phyloP scores from a whole-genome alignment of 2,113 vertebrate species.

The Eulemur macaco region DNA sequence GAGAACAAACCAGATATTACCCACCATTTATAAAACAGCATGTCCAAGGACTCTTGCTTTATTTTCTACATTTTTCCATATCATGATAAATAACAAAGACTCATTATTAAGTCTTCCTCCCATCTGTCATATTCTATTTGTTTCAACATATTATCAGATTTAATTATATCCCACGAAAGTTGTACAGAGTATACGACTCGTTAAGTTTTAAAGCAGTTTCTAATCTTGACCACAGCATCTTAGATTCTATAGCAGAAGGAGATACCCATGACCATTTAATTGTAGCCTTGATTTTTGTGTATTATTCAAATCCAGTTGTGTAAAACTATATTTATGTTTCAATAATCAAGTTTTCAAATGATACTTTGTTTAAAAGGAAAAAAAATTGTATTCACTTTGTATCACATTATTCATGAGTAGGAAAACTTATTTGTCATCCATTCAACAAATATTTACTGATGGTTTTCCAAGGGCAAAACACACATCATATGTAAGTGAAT shows the following conservation, averaged over 20 bases:
- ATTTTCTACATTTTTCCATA: neutral
- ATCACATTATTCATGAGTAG: neutral
- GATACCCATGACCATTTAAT: neutral
- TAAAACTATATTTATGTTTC: neutral
- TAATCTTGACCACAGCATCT: neutral
- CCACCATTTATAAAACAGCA: neutral
- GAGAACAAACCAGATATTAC: neutral
- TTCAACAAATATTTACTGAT: neutral
- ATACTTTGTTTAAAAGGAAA: neutral
- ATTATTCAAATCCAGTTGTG: neutral
- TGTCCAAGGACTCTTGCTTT: neutral
- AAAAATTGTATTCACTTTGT: neutral
- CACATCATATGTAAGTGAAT: neutral
- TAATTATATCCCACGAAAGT: constrained; percentile 16
- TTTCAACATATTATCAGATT: neutral
- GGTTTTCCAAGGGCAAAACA: neutral
- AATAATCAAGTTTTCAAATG: constrained; percentile 13
- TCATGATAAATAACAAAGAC: neutral
- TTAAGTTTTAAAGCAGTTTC: neutral
- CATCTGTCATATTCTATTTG: neutral
- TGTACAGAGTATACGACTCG: neutral
- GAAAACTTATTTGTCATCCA: neutral
- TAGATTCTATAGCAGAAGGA: neutral
- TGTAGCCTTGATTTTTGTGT: neutral
- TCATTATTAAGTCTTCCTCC: neutral